Conservation (phyloP, 2,113 vertebrate species). For the Cavia aperea region DNA sequence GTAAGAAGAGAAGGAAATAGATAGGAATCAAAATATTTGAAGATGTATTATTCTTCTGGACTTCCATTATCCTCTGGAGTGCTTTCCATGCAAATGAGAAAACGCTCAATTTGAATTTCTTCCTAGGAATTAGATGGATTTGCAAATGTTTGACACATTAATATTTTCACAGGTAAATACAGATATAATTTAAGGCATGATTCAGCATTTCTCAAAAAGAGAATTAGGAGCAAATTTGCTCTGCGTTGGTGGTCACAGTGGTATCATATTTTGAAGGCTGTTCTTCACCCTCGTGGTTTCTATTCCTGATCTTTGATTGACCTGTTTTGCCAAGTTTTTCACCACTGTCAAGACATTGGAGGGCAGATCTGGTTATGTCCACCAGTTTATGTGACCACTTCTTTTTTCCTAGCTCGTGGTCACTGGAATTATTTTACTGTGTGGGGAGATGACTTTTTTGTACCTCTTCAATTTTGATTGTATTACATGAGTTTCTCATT, state of each 20-base stretch:
- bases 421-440: neutral
- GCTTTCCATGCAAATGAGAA: constrained; percentile 39
- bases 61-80: constrained; percentile 47
- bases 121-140: constrained; percentile 53
- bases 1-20: constrained; percentile 54
- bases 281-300: neutral
- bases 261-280: neutral
- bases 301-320: neutral
- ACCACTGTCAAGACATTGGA: neutral
- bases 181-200: constrained; percentile 43
- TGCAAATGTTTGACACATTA: constrained; percentile 41
- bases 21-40: constrained; percentile 60
- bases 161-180: constrained; percentile 40
- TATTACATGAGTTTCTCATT: neutral
- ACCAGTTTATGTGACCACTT: neutral
- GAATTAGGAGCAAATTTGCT: neutral
- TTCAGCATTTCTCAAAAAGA: constrained; percentile 9
- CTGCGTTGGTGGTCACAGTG: neutral
- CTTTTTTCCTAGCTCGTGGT: neutral
- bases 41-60: constrained; percentile 35
- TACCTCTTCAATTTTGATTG: neutral
- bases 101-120: constrained; percentile 54
- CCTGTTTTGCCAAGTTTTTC: neutral
- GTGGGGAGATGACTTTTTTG: neutral
- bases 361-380: neutral